Base-by-base conservation (phyloP, 2,113 vertebrate genomes). In the Elephantulus edwardii region DNA sequence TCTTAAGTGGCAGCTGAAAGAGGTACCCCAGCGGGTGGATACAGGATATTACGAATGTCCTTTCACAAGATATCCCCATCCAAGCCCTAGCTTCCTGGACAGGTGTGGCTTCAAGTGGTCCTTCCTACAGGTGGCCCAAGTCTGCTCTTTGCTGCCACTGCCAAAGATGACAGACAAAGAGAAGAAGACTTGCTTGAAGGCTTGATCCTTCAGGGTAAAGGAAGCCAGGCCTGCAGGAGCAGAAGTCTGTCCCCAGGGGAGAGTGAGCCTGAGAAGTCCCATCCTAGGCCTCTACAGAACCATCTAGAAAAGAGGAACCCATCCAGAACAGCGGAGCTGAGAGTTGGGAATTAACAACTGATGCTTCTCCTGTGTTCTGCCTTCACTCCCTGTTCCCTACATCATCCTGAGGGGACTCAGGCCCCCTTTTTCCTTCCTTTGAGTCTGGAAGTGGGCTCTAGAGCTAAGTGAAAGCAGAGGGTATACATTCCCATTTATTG, bases 41-140 rank as follows among this genome's bases (percentile, higher is more conserved):
- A 93, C 96, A 95, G 95, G 95, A 96, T 95, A 96, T 96, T 95
- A 94, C 76, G 0, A 95, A 91, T 89, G 95, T 95, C 95, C 95
- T 94, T 92, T 94, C 38, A 9, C 93, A 95, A 89, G 90, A 91
- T 88, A 91, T 91, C 81, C 88, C 90, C 72, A 81, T 96, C 93
- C 95, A 95, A 92, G 91, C 93, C 24, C 62, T 12, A 12, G 86
- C 81, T 95, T 96, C 94, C 94, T 93, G 88, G 92, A 85, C 95
- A 96, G 95, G 95, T 95, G 95, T 93, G 77, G 72, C 91, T 94
- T 94, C 94, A 95, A 95, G 91, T 95, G 90, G 94, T 75, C 90
- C 66, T 94, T 95, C 91, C 88, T 90, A 86, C 92, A 95, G 95
- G 94, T 96, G 96, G 92, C 88, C 92, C 2, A 0, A 83, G 74